Conservation (phyloP, 2,797 vertebrate genomes). For the Chaenodraco wilsoni region DNA sequence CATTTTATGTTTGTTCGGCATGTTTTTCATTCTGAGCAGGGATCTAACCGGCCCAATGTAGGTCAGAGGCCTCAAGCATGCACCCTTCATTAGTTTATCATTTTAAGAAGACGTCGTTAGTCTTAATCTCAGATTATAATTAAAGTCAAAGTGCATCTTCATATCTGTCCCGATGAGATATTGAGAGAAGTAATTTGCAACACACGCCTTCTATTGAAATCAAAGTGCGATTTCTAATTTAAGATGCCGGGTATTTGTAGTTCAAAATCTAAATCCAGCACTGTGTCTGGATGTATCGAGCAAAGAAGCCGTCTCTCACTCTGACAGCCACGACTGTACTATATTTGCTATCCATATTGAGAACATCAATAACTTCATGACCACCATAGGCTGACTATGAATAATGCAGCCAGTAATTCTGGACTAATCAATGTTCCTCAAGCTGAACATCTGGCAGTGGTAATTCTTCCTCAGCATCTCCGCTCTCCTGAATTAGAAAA, state of each 20-base stretch:
- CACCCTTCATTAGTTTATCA: constrained; percentile 75
- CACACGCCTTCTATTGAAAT: constrained; percentile 61
- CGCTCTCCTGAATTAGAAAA: constrained; percentile 83
- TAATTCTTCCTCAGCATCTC: constrained; percentile 83
- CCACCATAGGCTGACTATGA: constrained; percentile 83
- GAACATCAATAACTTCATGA: constrained; percentile 83
- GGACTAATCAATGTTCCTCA: constrained; percentile 85
- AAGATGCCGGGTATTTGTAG: constrained; percentile 53
- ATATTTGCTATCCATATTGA: constrained; percentile 81
- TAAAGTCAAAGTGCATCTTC: constrained; percentile 70
- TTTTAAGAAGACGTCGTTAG: constrained; percentile 67
- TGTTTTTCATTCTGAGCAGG: constrained; percentile 66
- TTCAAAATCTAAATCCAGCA: constrained; percentile 66
- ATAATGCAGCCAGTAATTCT: constrained; percentile 83
- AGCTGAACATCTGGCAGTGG: constrained; percentile 84
- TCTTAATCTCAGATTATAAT: constrained; percentile 75
- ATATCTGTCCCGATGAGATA: constrained; percentile 72
- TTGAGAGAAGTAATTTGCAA: constrained; percentile 55
- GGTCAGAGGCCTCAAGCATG: constrained; percentile 76
- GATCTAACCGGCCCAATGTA: constrained; percentile 74
- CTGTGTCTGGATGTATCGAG: constrained; percentile 60
- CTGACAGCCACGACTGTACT: constrained; percentile 77
- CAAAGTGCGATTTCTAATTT: constrained; percentile 60
- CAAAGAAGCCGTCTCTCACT: constrained; percentile 59
- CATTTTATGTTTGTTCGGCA: constrained; percentile 73